Percentiles rank a stretch among this genome's conserved stretches.
These are phyloP conservation scores for Malaclemys terrapin DNA, from an alignment of 2,113 vertebrate species.

Conservation along the genomic window DNA sequence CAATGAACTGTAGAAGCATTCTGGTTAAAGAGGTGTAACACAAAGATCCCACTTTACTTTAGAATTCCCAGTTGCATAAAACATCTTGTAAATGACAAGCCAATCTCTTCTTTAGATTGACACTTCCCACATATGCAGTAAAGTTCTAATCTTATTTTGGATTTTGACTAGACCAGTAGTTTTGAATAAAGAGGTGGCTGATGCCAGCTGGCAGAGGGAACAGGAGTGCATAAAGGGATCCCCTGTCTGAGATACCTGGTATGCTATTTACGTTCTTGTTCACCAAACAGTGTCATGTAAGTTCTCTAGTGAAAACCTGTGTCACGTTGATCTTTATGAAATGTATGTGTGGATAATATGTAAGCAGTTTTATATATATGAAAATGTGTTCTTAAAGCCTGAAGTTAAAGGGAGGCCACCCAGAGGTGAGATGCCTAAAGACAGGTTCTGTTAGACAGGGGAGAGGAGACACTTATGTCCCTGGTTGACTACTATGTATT, in stretches of 20 bases:
- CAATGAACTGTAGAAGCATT: conserved; percentile 4
- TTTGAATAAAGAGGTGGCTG: not conserved
- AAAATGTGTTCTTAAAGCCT: not conserved
- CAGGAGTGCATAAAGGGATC: not conserved
- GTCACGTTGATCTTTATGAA: not conserved
- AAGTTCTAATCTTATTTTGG: conserved; percentile 21
- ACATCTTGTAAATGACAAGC: conserved; percentile 9
- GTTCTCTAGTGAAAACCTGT: not conserved
- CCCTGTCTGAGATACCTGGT: not conserved
- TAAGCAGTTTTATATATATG: not conserved
- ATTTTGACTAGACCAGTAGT: conserved; percentile 43
- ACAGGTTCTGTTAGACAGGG: too few species aligned
- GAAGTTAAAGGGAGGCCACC: not conserved
- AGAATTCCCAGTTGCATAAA: not conserved
- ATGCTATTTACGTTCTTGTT: not conserved
- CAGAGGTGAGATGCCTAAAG: not conserved
- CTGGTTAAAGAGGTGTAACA: not conserved
- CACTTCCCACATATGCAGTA: not conserved
- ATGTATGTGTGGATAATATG: not conserved
- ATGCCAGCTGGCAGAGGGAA: not conserved
- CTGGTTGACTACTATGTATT: not conserved
- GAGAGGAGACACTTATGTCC: not conserved
- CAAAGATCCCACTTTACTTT: conserved; percentile 22
- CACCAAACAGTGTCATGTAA: not conserved
- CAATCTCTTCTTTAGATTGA: conserved; percentile 33